Evolutionary conservation across 2,888 invertebrate species (phyloP), one percentile per base, ranked within the genome.

Genomic region (Alloplasta piceator): DNA sequence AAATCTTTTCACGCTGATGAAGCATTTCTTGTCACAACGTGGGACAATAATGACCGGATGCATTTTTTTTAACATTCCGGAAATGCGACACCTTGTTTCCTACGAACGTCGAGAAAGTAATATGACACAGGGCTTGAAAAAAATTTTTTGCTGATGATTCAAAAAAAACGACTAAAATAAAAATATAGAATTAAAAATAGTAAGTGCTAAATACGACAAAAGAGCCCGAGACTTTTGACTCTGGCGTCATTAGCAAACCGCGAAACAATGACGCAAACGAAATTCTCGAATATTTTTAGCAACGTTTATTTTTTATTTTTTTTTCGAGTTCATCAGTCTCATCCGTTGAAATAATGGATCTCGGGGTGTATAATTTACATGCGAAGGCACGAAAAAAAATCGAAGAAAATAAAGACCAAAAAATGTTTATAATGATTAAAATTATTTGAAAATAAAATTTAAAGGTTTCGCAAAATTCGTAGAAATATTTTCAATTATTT

Each of bases 181-280:
- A 64, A n/a, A n/a, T n/a, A n/a, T n/a, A 64, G 60, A 39, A 71
- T 61, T 55, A 66, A 75, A 80, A 76, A 72, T 76, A 76, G 50
- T 58, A 43, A 58, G 10, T 48, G 80, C 80, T 72, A 75, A 80
- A 76, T 76, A 80, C 75, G 80, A 60, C 50, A 50, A 71, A 77
- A 9, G 41, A 52, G 55, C 38, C n/a, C n/a, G n/a, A n/a, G n/a
- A n/a, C n/a, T 12, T 72, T 55, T 26, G 12, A 6, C 39, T 52
- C 9, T 14, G 58, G 52, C 50, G 55, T 43, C 41, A 41, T 39
- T 63, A 66, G 26, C 58, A 26, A 48, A 50, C 6, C 46, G 48
- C 52, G 38, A 38, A 39, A 79, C 58, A 55, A 72, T 70, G 80
- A 80, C 71, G 75, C 80, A 66, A 67, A 56, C 58, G n/a, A n/a